Evolutionary conservation across 2,797 vertebrate genomes (phyloP).

Genomic region (Poecilia gillii): DNA sequence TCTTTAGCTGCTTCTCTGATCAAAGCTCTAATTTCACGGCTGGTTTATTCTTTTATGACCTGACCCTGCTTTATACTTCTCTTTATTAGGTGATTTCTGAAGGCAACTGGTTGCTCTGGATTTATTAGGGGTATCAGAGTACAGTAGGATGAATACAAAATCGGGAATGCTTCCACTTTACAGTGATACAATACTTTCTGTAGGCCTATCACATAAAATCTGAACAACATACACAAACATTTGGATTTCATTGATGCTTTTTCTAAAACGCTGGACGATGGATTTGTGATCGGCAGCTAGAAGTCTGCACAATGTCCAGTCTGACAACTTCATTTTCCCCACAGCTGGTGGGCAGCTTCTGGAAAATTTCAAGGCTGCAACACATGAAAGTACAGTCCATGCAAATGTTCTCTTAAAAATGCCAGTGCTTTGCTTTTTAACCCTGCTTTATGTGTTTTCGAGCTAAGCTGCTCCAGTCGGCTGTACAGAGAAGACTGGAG

Average conservation of each 20-base stretch:
- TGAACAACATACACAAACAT: not conserved
- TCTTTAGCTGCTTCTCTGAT: not conserved
- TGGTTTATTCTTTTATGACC: not conserved
- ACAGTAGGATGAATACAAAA: not conserved
- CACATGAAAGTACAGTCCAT: not conserved
- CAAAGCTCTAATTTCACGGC: not conserved
- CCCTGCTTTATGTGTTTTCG: not conserved
- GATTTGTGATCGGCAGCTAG: not conserved
- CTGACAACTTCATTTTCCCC: not conserved
- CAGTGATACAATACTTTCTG: not conserved
- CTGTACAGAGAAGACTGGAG: not conserved
- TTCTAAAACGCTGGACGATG: not conserved
- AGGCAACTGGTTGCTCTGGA: not conserved
- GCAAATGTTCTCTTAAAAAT: not conserved
- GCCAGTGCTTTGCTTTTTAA: not conserved
- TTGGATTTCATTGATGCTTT: not conserved
- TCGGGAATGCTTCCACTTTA: not conserved
- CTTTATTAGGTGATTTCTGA: not conserved
- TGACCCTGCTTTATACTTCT: not conserved
- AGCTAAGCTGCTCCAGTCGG: not conserved
- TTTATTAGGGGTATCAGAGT: not conserved
- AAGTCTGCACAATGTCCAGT: constrained; percentile 1
- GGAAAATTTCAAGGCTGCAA: not conserved
- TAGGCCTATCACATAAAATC: not conserved
- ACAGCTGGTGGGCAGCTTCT: not conserved